Evolutionary conservation across 2,113 vertebrate species (phyloP).

Genomic region (Speoplatyrhinus poulsoni): DNA sequence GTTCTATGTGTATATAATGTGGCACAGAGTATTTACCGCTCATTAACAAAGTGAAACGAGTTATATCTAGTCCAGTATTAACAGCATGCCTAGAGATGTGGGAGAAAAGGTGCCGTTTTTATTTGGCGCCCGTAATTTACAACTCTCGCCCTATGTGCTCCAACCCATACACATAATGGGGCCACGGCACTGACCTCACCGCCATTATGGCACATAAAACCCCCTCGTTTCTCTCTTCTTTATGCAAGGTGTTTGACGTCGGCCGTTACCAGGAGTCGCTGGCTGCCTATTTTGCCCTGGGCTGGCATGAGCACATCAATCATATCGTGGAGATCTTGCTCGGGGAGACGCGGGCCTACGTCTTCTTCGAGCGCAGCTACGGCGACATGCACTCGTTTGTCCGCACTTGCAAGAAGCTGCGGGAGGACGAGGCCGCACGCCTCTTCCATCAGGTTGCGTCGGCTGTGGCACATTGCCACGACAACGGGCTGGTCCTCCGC

Average conservation of each 20-base stretch:
- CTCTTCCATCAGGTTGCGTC: conserved; percentile 98
- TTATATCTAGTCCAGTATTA: conserved; percentile 7
- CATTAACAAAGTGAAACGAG: no score
- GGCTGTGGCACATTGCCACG: conserved; percentile 96
- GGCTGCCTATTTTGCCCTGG: conserved; percentile 95
- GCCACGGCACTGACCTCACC: background rate
- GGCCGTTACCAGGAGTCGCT: conserved; percentile 96
- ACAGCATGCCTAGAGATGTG: conserved; percentile 2
- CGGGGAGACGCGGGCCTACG: conserved; percentile 93
- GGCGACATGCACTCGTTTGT: conserved; percentile 99
- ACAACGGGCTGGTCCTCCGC: conserved; percentile 93
- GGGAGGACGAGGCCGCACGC: conserved; percentile 94
- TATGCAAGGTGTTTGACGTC: conserved; percentile 92
- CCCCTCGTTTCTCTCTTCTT: background rate
- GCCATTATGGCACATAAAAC: background rate
- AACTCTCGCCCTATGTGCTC: background rate
- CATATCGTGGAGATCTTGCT: conserved; percentile 97
- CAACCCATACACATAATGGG: background rate
- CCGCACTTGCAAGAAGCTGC: conserved; percentile 97
- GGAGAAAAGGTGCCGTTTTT: background rate
- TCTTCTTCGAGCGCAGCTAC: conserved; percentile 96
- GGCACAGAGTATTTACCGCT: no score
- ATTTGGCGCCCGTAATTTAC: background rate
- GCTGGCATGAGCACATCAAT: conserved; percentile 95
- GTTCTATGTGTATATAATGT: no score